Conservation (phyloP, 2,113 vertebrate species). For the Pelmatolapia mariae region DNA sequence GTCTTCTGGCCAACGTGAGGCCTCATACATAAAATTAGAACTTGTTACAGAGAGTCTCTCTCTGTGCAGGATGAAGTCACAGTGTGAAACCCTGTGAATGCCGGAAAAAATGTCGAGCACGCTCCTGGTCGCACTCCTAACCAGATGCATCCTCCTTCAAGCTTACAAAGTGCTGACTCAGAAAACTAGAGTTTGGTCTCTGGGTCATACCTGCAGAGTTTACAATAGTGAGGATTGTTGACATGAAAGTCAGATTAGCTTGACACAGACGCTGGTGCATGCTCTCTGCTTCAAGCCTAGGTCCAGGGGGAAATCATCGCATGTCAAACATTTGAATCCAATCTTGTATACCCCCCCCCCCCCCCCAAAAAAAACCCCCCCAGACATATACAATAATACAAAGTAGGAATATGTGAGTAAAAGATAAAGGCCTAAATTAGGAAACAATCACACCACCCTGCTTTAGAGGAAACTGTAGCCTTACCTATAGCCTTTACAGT, state of each 20-base stretch:
- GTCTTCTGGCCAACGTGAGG: not conserved
- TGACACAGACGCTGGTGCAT: not conserved
- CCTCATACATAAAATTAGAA: not conserved
- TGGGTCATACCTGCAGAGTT: not conserved
- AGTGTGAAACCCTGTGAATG: not conserved
- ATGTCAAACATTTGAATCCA: not conserved
- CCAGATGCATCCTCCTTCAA: not conserved
- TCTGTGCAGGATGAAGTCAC: not conserved
- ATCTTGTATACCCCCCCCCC: too few species aligned
- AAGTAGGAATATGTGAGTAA: too few species aligned
- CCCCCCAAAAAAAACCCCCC: accelerated
- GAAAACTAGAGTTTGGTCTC: not conserved
- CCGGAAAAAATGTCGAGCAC: not conserved
- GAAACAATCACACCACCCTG: not conserved
- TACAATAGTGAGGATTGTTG: accelerated
- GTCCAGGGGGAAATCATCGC: not conserved
- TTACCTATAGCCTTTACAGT: not conserved
- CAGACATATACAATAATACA: too few species aligned
- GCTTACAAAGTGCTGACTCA: not conserved
- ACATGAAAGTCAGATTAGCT: not conserved
- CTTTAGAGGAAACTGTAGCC: not conserved
- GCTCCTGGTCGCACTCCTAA: not conserved
- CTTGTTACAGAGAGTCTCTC: not conserved
- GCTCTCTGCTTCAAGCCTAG: not conserved
- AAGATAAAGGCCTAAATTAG: not conserved